These are phyloP conservation scores for Ammodytes marinus DNA, from an alignment of 2,113 vertebrate genomes.

Conservation along the genomic window DNA sequence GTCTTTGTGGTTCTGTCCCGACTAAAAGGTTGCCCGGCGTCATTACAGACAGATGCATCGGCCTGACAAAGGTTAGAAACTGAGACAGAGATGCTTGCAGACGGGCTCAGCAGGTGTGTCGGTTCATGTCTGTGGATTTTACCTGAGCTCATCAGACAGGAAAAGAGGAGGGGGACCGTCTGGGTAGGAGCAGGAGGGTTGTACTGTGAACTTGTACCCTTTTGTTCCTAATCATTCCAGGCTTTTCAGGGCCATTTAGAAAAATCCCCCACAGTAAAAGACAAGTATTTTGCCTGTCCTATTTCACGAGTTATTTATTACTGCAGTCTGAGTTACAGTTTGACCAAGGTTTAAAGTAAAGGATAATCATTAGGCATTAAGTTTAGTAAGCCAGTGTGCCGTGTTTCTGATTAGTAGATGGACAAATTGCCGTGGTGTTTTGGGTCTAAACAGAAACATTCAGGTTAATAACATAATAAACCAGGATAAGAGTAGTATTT, in stretches of 20 bases:
- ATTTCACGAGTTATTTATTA: not conserved
- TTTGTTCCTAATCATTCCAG: slow-evolving; percentile 19
- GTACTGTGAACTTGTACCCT: not conserved
- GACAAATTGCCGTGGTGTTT: not conserved
- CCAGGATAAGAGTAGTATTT: slow-evolving; percentile 12
- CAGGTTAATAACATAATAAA: too few relatives aligned
- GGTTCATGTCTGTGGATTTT: slow-evolving; percentile 49
- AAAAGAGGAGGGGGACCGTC: slow-evolving; percentile 36
- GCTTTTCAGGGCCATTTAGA: slow-evolving; percentile 25
- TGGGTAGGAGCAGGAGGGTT: not conserved
- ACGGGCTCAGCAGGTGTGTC: slow-evolving; percentile 56
- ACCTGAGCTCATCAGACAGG: slow-evolving; percentile 58
- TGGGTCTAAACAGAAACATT: not conserved
- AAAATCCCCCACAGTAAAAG: slow-evolving; percentile 9
- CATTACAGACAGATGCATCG: slow-evolving; percentile 43
- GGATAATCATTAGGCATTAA: not conserved
- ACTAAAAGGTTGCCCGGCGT: slow-evolving; percentile 67
- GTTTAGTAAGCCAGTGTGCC: not conserved
- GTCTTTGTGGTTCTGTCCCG: slow-evolving; percentile 10
- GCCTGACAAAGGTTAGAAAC: slow-evolving; percentile 73
- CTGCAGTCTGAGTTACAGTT: not conserved
- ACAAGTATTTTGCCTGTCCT: slow-evolving; percentile 8
- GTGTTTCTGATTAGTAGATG: not conserved
- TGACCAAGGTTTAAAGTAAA: slow-evolving; percentile 8
- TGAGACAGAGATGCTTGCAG: slow-evolving; percentile 47